A percentile compares a stretch with the other conserved stretches of the same genome.
Evolutionary conservation across 2,113 vertebrate species (phyloP).

Genomic region (Cyanoliseus patagonus): DNA sequence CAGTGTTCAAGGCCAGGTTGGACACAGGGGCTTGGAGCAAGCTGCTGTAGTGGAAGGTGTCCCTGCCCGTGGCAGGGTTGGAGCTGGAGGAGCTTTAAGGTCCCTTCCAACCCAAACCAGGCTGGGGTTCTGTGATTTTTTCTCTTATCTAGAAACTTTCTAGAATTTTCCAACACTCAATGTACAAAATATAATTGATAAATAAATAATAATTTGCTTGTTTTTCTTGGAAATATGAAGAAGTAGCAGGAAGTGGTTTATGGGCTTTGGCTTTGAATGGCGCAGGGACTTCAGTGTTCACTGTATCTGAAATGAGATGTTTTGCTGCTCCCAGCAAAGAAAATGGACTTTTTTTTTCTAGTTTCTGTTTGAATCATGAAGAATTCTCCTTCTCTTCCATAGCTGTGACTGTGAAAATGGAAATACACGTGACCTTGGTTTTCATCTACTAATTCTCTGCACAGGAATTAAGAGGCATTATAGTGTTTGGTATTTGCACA

Average conservation of each 20-base stretch:
- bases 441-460: not conserved
- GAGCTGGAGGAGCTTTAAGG: not conserved
- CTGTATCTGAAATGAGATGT: not conserved
- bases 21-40: no score
- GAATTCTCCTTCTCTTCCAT: not conserved
- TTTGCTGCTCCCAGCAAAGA: not conserved
- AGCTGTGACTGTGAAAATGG: not conserved
- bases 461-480: not conserved
- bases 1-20: no score
- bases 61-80: not conserved
- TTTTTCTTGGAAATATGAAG: not conserved
- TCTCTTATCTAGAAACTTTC: not conserved
- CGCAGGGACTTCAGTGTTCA: not conserved
- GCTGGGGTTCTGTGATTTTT: not conserved
- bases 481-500: not conserved
- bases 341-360: not conserved
- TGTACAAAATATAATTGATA: not conserved
- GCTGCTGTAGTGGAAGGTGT: no score
- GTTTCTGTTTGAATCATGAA: not conserved
- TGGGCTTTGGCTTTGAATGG: not conserved
- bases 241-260: not conserved
- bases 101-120: not conserved
- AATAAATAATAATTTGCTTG: not conserved
- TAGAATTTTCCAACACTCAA: not conserved
- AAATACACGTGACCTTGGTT: not conserved